These are phyloP conservation scores for Sterrhoptilus dennistouni DNA, from an alignment of 2,113 vertebrate species.

Conservation along the genomic window DNA sequence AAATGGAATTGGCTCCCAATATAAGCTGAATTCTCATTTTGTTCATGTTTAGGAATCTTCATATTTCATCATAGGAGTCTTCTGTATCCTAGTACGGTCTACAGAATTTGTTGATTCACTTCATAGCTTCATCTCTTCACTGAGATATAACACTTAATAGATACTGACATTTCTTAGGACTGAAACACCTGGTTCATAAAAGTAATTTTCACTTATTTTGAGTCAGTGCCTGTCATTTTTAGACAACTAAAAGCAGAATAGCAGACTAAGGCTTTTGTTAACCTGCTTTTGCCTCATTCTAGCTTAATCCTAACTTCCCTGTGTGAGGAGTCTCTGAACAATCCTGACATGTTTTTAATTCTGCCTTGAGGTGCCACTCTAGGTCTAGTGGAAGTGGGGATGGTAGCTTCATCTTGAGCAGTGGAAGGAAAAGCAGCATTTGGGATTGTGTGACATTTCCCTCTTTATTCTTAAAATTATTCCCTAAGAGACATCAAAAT, in stretches of 20 bases:
- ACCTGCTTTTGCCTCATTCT: neutral
- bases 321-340: neutral
- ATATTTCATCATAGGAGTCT: neutral
- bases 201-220: neutral
- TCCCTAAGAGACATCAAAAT: slow-evolving; percentile 10
- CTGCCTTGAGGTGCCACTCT: slow-evolving; percentile 37
- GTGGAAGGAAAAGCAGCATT: neutral
- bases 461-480: neutral
- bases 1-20: neutral
- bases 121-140: neutral
- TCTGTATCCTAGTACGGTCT: neutral
- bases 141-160: neutral
- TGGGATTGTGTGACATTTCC: neutral
- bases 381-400: neutral
- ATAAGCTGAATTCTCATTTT: neutral
- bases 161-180: neutral
- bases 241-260: neutral
- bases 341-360: neutral
- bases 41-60: neutral
- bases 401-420: neutral
- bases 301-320: neutral
- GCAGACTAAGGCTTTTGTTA: neutral
- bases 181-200: neutral
- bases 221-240: neutral
- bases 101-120: neutral